Evolutionary conservation across 2,888 invertebrate species (phyloP), one percentile per base, ranked within the genome.

Genomic region (Ctena decussata): DNA sequence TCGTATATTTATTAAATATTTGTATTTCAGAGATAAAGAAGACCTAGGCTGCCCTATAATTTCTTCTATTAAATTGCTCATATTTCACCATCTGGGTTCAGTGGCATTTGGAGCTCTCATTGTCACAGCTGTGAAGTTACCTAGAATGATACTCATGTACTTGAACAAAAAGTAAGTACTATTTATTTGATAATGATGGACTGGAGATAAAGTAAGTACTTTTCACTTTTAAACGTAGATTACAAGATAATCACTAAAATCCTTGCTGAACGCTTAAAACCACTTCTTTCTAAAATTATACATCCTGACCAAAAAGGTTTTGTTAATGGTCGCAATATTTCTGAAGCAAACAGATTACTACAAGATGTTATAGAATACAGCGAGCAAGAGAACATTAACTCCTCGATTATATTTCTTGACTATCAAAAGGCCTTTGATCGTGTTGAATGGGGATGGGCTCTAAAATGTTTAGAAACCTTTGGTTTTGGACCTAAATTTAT

Each of bases 91-190:
- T 89, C 89, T 96, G 46, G 96, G 96, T 32, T 96, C 96, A 35
- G 95, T 96, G 18, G 96, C 96, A 15, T 92, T 96, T 82, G 96
- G 96, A 6, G 94, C 96, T 24, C 93, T 96, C 77, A 90, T 96
- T 88, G 96, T 96, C 80, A 94, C 95, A 1, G 84, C 95, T n/a
- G 94, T 96, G 77, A 95, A 95, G 89, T 81, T 96, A 24, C 96
- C 96, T 12, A 92, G 96, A 73, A 94, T 93, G 93, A 94, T 96
- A 78, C 94, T 96, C 72, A 95, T 96, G 95, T 96, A 94, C 89
- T 85, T 95, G 70, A 89, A 95, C 69, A 93, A 94, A 79, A 95
- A 95, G 96, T 96, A 87, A 93, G 97, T 92, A 76, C 27, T 18
- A 21, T 11, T 49, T 49, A 15, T 11, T 44, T 11, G n/a, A 60